A percentile compares a stretch with the other conserved stretches of the same genome.
Evolutionary conservation across 2,888 invertebrate genomes (phyloP).

Genomic region (Julus scandinavius): DNA sequence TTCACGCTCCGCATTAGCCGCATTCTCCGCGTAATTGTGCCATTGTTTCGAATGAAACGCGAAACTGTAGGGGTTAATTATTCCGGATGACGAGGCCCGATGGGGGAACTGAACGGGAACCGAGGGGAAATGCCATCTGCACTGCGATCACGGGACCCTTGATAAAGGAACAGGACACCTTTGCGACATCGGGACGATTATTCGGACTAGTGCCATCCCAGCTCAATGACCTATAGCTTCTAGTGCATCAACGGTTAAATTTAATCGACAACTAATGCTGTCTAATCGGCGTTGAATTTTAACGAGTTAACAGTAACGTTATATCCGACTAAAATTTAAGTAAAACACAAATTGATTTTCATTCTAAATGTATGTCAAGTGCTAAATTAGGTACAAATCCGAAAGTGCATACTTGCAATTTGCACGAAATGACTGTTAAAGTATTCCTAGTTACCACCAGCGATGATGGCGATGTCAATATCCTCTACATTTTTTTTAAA

Average conservation of each 20-base stretch:
- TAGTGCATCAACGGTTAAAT: not conserved
- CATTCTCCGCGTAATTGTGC: slow-evolving; percentile 20
- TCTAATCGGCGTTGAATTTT: too few species aligned
- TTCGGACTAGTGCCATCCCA: not conserved
- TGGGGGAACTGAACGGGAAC: not conserved
- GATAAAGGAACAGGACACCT: not conserved
- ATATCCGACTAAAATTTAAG: too few species aligned
- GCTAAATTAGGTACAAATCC: too few species aligned
- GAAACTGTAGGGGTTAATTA: slow-evolving; percentile 39
- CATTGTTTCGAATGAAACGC: slow-evolving; percentile 35
- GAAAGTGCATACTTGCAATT: too few species aligned
- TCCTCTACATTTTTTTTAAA: too few species aligned
- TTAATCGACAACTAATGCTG: not conserved
- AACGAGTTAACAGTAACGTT: too few species aligned
- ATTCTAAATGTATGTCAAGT: too few species aligned
- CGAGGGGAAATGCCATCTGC: not conserved
- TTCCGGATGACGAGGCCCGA: slow-evolving; percentile 30
- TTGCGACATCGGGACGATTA: not conserved
- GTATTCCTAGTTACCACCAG: too few species aligned
- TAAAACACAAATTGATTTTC: too few species aligned
- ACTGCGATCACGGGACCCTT: not conserved
- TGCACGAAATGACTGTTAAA: too few species aligned
- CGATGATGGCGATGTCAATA: too few species aligned
- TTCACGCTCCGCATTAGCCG: slow-evolving; percentile 24
- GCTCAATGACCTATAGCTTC: not conserved